These are phyloP conservation scores for Cephus rjabovi DNA, from an alignment of 2,888 invertebrate genomes.

Conservation along the genomic window DNA sequence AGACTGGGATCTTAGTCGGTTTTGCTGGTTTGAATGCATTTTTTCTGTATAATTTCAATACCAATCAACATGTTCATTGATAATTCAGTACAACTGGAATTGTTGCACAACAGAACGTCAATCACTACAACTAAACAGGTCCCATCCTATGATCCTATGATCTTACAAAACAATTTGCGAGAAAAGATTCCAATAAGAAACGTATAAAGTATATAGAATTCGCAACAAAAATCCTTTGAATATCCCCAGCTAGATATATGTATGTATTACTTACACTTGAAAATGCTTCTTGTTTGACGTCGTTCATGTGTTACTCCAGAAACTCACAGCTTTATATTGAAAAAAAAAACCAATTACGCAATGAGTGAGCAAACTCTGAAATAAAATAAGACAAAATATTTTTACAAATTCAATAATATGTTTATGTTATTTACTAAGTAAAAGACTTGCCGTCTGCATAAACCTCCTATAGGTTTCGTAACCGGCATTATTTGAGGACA, in stretches of 20 bases:
- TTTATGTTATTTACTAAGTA: background rate
- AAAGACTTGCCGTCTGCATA: background rate
- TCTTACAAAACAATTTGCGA: background rate
- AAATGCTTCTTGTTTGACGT: background rate
- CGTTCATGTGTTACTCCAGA: too few species aligned
- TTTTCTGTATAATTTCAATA: background rate
- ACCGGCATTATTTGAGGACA: background rate
- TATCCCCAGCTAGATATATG: background rate
- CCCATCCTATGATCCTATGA: background rate
- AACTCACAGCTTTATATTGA: background rate
- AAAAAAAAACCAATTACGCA: background rate
- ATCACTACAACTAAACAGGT: background rate
- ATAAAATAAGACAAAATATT: background rate
- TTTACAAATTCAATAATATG: background rate
- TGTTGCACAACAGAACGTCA: background rate
- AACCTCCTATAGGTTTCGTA: background rate
- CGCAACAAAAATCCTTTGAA: background rate
- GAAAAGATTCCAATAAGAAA: background rate
- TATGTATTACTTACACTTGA: background rate
- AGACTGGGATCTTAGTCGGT: background rate
- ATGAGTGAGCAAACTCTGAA: background rate
- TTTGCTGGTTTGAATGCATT: background rate
- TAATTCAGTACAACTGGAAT: background rate
- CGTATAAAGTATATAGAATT: background rate
- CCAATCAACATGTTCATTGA: background rate